Conservation (phyloP, 2,797 vertebrate genomes). For the Cyclura pinguis region DNA sequence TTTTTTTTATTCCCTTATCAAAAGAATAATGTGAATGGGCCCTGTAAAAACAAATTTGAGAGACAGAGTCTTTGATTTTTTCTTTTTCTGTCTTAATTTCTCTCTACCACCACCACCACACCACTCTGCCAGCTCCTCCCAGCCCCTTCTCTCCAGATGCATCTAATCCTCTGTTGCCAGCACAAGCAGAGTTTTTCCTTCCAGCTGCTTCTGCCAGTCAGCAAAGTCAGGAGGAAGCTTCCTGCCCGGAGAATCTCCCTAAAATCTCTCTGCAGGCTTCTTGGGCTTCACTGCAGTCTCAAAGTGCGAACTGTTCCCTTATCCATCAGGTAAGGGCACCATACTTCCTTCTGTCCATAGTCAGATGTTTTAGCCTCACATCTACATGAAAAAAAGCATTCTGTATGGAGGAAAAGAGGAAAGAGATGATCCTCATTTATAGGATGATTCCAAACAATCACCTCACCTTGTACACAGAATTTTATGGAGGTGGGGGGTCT, state of each 20-base stretch:
- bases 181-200: slow-evolving; percentile 92
- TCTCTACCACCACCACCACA: slow-evolving; percentile 10
- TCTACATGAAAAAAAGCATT: background rate
- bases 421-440: background rate
- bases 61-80: slow-evolving; percentile 34
- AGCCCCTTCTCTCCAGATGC: slow-evolving; percentile 74
- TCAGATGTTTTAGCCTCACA: background rate
- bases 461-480: background rate
- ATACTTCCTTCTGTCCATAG: background rate
- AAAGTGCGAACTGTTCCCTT: slow-evolving; percentile 87
- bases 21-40: background rate
- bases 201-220: slow-evolving; percentile 85
- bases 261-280: slow-evolving; percentile 91
- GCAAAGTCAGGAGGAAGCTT: slow-evolving; percentile 79
- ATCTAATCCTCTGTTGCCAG: slow-evolving; percentile 83
- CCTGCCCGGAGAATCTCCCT: slow-evolving; percentile 79
- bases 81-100: slow-evolving; percentile 38
- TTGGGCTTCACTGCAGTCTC: slow-evolving; percentile 92
- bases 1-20: background rate
- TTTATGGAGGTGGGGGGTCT: background rate
- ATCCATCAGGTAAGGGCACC: slow-evolving; percentile 84
- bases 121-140: slow-evolving; percentile 56
- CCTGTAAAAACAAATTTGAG: slow-evolving; percentile 38
- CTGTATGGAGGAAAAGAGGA: fast-evolving
- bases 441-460: background rate